Conservation (phyloP, 2,113 vertebrate species). For the Felis chaus region DNA sequence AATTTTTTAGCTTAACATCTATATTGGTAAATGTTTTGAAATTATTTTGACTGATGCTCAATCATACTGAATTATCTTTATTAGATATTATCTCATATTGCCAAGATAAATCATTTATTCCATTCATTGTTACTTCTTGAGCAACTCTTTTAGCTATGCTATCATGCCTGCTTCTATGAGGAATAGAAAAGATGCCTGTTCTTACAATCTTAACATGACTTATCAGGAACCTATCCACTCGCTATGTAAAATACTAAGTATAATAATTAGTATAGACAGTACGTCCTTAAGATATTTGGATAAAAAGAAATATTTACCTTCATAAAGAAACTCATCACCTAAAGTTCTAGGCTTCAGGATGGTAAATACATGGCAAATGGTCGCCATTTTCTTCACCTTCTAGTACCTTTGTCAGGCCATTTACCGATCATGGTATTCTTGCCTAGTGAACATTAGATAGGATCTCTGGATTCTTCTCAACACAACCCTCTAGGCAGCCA, state of each 20-base stretch:
- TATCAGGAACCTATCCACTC: background rate
- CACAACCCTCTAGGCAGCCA: background rate
- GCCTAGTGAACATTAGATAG: background rate
- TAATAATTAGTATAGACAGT: background rate
- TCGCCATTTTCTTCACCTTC: background rate
- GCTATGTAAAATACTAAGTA: conserved; percentile 30
- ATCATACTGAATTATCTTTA: background rate
- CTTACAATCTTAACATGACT: background rate
- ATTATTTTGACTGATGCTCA: background rate
- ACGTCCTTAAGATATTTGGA: background rate
- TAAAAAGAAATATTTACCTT: background rate
- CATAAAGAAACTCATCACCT: background rate
- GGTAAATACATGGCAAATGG: background rate
- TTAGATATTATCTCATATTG: background rate
- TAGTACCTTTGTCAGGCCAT: background rate
- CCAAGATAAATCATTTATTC: background rate
- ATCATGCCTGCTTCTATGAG: background rate
- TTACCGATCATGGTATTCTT: background rate
- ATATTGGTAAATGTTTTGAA: background rate
- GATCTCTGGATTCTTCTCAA: background rate
- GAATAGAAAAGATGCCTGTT: background rate
- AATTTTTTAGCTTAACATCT: background rate
- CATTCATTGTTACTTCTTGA: background rate
- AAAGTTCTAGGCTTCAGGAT: conserved; percentile 9
- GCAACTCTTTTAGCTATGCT: background rate